A percentile compares a stretch with the other conserved stretches of the same genome.
phyloP scores from a whole-genome alignment of 1,140 invertebrate genomes.

The Meloidogyne exigua region DNA sequence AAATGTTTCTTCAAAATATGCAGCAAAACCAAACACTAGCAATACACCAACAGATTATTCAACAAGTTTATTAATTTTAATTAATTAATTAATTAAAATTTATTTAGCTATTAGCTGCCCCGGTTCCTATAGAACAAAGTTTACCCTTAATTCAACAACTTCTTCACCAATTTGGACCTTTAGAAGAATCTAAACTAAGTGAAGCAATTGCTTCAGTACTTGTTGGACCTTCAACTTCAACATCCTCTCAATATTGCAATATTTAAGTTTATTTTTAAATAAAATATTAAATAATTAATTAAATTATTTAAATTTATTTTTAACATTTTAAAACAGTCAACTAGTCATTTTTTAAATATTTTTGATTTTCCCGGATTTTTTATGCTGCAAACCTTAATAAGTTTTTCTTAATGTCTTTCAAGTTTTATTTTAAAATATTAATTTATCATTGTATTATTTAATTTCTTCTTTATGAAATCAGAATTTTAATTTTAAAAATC shows the following conservation, averaged over 20 bases:
- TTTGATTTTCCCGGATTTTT: not conserved
- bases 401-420: not conserved
- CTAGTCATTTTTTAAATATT: not conserved
- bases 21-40: not conserved
- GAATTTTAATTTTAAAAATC: not conserved
- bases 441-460: not conserved
- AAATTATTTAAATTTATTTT: not conserved
- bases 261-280: not conserved
- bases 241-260: not conserved
- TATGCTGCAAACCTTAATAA: not conserved
- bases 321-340: too few species aligned
- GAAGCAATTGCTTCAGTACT: slow-evolving; percentile 25
- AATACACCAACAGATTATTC: slow-evolving; percentile 21
- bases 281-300: not conserved
- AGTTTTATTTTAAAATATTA: not conserved
- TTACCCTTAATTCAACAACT: slow-evolving; percentile 8
- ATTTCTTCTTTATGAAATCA: not conserved
- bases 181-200: slow-evolving; percentile 26
- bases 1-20: not conserved
- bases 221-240: not conserved
- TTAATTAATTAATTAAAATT: not conserved
- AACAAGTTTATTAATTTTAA: slow-evolving; percentile 8
- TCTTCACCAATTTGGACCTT: not conserved
- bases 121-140: not conserved
- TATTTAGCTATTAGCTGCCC: slow-evolving; percentile 5